phyloP scores from a whole-genome alignment of 1,140 invertebrate genomes.

The Platyscapa corneri region DNA sequence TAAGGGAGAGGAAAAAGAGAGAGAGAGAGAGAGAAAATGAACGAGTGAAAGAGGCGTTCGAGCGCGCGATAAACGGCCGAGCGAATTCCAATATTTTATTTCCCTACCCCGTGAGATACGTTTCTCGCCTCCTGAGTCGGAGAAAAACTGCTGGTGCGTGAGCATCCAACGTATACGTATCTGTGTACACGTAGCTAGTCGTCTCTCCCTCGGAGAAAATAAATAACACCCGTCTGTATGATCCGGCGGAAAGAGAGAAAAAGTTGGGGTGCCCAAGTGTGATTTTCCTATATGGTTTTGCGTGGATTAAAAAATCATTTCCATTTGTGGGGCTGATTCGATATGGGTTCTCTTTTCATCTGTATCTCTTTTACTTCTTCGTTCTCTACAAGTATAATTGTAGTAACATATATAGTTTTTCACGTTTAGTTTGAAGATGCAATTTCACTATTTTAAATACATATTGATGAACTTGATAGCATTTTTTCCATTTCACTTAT shows the following conservation, averaged over 20 bases:
- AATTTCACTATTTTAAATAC: not conserved
- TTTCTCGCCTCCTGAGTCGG: slow-evolving; percentile 44
- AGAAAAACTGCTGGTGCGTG: slow-evolving; percentile 32
- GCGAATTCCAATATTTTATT: slow-evolving; percentile 62
- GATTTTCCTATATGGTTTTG: slow-evolving; percentile 12
- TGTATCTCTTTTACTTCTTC: not conserved
- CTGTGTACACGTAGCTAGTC: not conserved
- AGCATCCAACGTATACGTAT: not conserved
- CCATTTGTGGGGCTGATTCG: slow-evolving; percentile 20
- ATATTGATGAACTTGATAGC: not conserved
- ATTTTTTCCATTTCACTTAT: too few species aligned
- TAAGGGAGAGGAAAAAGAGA: slow-evolving; percentile 21
- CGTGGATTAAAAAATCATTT: slow-evolving; percentile 40
- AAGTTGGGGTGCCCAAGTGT: not conserved
- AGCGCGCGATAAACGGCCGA: slow-evolving; percentile 58
- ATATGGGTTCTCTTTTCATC: not conserved
- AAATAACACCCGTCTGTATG: slow-evolving; percentile 40
- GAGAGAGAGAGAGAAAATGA: slow-evolving; percentile 35
- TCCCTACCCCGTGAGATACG: slow-evolving; percentile 40
- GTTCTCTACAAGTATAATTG: not conserved
- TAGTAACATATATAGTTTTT: not conserved
- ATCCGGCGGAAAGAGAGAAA: not conserved
- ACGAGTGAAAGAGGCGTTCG: not conserved
- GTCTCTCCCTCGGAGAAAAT: slow-evolving; percentile 20
- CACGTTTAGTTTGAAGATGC: not conserved